Conservation (phyloP, 2,888 invertebrate species). For the Gisinianus flammeolus region DNA sequence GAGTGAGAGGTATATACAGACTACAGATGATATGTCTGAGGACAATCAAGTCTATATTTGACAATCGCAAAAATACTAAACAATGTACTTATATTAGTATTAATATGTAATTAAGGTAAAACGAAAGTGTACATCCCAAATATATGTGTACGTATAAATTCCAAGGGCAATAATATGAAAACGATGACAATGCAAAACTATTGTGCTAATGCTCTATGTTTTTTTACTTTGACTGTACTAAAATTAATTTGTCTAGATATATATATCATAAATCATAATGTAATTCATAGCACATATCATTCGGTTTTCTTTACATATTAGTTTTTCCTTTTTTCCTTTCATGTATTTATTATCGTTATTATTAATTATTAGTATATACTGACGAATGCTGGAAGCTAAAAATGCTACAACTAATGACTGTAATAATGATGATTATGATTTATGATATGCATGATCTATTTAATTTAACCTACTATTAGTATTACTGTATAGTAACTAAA, state of each 20-base stretch:
- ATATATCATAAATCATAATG: too few relatives aligned
- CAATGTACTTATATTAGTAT: too few relatives aligned
- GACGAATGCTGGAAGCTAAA: neutral
- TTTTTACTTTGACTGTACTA: neutral
- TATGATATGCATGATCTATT: neutral
- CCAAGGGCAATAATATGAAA: constrained; percentile 32
- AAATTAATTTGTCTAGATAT: neutral
- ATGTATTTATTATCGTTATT: neutral
- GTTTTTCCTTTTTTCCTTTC: neutral
- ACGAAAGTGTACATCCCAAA: too few relatives aligned
- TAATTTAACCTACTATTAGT: neutral
- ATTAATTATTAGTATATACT: neutral
- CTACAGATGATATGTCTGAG: neutral
- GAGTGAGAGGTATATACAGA: neutral
- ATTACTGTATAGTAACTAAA: neutral
- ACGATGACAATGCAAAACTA: constrained; percentile 32
- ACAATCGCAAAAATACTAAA: too few relatives aligned
- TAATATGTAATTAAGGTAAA: too few relatives aligned
- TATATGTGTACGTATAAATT: too few relatives aligned
- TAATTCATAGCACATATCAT: too few relatives aligned
- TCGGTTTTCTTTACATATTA: neutral
- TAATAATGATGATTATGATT: neutral
- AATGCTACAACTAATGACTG: neutral
- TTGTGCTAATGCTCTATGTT: constrained; percentile 21
- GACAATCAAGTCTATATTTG: too few relatives aligned